Evolutionary conservation across 2,888 invertebrate species (phyloP).

Genomic region (Camponotus fellah): DNA sequence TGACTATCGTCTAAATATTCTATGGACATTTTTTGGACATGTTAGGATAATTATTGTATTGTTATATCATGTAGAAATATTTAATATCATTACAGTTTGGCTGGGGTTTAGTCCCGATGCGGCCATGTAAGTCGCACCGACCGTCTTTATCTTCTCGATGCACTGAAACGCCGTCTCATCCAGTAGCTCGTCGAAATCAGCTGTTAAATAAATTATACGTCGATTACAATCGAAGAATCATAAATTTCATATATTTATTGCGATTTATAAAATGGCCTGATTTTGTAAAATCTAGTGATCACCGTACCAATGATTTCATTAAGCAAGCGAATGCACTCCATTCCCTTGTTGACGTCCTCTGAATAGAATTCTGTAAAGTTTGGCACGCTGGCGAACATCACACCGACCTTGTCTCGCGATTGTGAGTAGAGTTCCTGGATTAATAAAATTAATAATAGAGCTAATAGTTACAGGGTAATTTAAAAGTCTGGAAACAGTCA

Average conservation of each 20-base stretch:
- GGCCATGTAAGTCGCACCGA: conserved; percentile 97
- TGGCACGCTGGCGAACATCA: conserved; percentile 99
- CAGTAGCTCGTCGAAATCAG: conserved; percentile 95
- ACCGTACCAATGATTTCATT: conserved; percentile 98
- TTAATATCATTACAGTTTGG: conserved; percentile 87
- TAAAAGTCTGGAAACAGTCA: too few species aligned
- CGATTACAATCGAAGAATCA: background rate
- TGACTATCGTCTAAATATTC: too few species aligned
- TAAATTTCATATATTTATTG: background rate
- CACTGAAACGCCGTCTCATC: conserved; percentile 94
- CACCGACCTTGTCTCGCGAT: conserved; percentile 94
- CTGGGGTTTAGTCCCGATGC: conserved; percentile 96
- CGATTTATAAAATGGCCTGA: background rate
- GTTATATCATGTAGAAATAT: background rate
- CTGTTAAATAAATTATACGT: conserved; percentile 83
- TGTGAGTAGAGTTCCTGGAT: conserved; percentile 93
- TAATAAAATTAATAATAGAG: background rate
- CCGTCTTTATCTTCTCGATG: conserved; percentile 98
- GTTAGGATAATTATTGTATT: too few species aligned
- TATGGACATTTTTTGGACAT: too few species aligned
- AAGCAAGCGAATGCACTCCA: conserved; percentile 98
- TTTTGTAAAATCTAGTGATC: background rate
- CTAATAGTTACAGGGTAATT: background rate
- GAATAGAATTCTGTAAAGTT: conserved; percentile 99
- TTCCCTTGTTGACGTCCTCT: conserved; percentile 98